phyloP scores from a whole-genome alignment of 1,140 invertebrate genomes.

The Diplogasteroides magnus region DNA sequence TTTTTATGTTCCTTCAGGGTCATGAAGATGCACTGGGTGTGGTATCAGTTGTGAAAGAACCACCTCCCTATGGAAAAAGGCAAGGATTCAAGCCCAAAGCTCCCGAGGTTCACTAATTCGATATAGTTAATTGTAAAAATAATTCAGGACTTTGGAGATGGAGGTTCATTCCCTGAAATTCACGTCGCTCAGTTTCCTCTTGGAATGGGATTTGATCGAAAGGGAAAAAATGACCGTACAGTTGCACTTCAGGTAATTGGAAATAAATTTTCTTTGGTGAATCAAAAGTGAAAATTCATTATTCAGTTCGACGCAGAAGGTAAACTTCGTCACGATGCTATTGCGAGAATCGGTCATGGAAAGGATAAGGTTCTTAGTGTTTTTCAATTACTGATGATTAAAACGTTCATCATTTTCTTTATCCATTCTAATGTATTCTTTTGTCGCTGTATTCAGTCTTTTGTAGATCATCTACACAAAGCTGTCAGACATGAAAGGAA shows the following conservation, averaged over 20 bases:
- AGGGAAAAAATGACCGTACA: constrained; percentile 18
- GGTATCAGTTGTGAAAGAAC: constrained; percentile 43
- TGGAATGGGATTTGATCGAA: constrained; percentile 63
- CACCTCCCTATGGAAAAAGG: constrained; percentile 89
- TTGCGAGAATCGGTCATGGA: constrained; percentile 85
- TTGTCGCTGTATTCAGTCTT: neutral
- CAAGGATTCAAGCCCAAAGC: constrained; percentile 86
- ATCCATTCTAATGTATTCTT: neutral
- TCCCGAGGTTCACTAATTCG: constrained; percentile 65
- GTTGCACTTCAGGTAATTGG: neutral
- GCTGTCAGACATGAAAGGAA: constrained; percentile 81
- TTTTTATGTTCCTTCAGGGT: too few relatives aligned
- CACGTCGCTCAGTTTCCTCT: constrained; percentile 92
- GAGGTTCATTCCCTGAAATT: constrained; percentile 96
- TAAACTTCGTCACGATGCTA: constrained; percentile 92
- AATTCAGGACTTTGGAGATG: constrained; percentile 77
- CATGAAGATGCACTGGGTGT: constrained; percentile 28
- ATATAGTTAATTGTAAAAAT: neutral
- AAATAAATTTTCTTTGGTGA: neutral
- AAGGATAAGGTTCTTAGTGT: constrained; percentile 77
- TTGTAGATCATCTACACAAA: constrained; percentile 87
- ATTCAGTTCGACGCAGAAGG: constrained; percentile 78
- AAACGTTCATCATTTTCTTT: neutral
- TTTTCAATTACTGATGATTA: constrained; percentile 2
- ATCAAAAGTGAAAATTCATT: too few relatives aligned